Percentiles rank a stretch among this genome's conserved stretches.
phyloP scores from a whole-genome alignment of 1,140 invertebrate genomes.

The Gerris buenoi region DNA sequence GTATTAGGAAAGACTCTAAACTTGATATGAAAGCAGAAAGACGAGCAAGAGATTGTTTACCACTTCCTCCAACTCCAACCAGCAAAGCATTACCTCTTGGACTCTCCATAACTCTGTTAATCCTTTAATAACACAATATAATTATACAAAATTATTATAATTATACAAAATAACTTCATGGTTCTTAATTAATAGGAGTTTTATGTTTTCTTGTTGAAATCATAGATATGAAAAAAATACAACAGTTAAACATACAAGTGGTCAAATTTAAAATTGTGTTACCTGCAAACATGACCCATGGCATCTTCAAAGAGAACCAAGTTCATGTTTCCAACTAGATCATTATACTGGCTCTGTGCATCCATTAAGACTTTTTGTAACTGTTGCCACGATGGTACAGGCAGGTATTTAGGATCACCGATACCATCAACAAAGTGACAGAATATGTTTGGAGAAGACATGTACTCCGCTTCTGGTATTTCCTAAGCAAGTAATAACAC shows the following conservation, averaged over 20 bases:
- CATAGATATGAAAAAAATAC: not conserved
- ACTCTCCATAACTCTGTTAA: constrained; percentile 81
- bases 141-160: constrained; percentile 2
- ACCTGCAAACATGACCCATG: constrained; percentile 72
- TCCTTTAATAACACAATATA: constrained; percentile 39
- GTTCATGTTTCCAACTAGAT: constrained; percentile 75
- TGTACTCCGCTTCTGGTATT: constrained; percentile 44
- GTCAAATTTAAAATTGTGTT: no score
- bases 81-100: constrained; percentile 81
- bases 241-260: no score
- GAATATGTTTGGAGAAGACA: constrained; percentile 60
- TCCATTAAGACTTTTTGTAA: constrained; percentile 63
- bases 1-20: constrained; percentile 81
- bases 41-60: constrained; percentile 79
- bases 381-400: constrained; percentile 52
- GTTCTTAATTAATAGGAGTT: no score
- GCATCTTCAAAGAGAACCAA: constrained; percentile 91
- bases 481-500: constrained; percentile 34
- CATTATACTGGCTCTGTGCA: constrained; percentile 57
- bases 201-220: no score
- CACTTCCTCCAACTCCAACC: constrained; percentile 85
- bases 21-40: constrained; percentile 76
- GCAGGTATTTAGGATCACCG: constrained; percentile 80
- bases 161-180: not conserved
- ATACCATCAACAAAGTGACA: constrained; percentile 84